Conservation (phyloP, 2,113 vertebrate species). For the Archocentrus centrarchus region DNA sequence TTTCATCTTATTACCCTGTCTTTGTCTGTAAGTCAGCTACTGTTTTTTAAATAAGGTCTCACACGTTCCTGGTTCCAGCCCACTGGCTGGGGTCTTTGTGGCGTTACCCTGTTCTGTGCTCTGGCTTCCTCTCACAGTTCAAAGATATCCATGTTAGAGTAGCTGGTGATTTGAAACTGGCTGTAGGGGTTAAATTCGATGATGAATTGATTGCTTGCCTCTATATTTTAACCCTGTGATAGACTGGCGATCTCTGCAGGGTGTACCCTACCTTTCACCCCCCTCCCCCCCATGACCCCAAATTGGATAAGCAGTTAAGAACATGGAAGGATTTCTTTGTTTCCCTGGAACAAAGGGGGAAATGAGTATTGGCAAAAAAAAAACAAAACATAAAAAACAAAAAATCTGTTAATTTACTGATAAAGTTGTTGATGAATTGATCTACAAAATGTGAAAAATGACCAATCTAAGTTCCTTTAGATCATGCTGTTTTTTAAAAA, state of each 20-base stretch:
- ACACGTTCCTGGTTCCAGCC: not conserved
- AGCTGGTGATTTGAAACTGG: not conserved
- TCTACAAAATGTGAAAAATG: not conserved
- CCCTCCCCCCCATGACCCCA: not conserved
- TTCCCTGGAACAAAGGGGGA: not conserved
- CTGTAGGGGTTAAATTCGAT: not conserved
- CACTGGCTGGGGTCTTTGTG: not conserved
- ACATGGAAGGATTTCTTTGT: not conserved
- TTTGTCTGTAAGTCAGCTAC: not conserved
- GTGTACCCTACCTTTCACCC: not conserved
- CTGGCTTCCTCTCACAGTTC: not conserved
- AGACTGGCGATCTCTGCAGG: not conserved
- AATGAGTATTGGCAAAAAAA: not conserved
- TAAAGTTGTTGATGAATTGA: not conserved
- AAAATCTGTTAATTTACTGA: not conserved
- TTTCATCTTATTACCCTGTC: not conserved
- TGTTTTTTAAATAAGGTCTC: not conserved
- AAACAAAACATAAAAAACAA: too few relatives aligned
- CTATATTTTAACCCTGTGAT: not conserved
- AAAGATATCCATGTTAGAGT: not conserved
- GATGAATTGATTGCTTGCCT: not conserved
- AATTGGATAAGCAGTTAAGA: not conserved
- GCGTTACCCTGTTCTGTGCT: not conserved
- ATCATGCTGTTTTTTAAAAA: too few relatives aligned
- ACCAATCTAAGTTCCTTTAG: too few relatives aligned